Conservation (phyloP, 1,140 invertebrate genomes). For the Drosophila hydei region DNA sequence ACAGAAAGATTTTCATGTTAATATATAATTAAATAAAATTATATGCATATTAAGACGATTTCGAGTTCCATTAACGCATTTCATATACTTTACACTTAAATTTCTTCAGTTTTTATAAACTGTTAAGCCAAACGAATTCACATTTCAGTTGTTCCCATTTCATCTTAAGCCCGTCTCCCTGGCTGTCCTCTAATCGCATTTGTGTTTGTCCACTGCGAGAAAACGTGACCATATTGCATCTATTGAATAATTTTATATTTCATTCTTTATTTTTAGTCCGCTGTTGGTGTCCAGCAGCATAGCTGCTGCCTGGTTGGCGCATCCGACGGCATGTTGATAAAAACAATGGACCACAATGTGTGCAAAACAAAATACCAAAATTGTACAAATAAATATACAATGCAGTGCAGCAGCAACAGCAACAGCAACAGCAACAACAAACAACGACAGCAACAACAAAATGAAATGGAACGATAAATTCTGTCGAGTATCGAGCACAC, state of each 20-base stretch:
- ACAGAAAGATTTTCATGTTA: no score
- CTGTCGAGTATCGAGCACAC: slow-evolving; percentile 38
- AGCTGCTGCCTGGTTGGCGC: slow-evolving; percentile 6
- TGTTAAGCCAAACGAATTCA: neutral
- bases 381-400: slow-evolving; percentile 57
- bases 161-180: neutral
- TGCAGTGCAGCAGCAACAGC: slow-evolving; percentile 10
- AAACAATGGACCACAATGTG: slow-evolving; percentile 63
- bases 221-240: slow-evolving; percentile 42
- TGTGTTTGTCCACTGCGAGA: slow-evolving; percentile 20
- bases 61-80: no score
- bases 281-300: slow-evolving; percentile 21
- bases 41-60: no score
- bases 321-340: slow-evolving; percentile 49
- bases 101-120: neutral
- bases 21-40: no score
- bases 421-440: slow-evolving; percentile 13
- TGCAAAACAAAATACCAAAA: slow-evolving; percentile 46
- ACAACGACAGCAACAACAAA: neutral
- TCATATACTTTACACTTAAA: no score
- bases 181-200: slow-evolving; percentile 24
- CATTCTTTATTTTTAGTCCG: slow-evolving; percentile 1
- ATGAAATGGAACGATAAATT: slow-evolving; percentile 56
- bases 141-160: neutral
- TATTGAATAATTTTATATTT: slow-evolving; percentile 22